These are phyloP conservation scores for Glyptemys insculpta DNA, from an alignment of 2,797 vertebrate species.

Conservation along the genomic window DNA sequence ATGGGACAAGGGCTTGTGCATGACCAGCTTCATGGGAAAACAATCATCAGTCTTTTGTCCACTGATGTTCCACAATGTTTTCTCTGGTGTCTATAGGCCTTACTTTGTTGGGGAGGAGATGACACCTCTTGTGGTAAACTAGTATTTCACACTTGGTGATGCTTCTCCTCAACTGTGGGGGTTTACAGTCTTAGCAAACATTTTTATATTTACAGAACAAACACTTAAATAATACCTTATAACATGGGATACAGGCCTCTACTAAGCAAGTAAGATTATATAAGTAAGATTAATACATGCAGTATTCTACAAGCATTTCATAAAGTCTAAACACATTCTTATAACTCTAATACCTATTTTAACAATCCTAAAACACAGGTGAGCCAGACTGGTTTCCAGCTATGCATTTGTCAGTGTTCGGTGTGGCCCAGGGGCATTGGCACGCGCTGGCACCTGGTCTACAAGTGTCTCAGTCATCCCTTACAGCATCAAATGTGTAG, in stretches of 20 bases:
- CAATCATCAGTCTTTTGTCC: not conserved
- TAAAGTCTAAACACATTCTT: not conserved
- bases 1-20: not conserved
- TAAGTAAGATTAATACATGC: not conserved
- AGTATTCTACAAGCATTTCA: not conserved
- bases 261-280: not conserved
- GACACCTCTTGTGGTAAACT: not conserved
- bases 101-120: not conserved
- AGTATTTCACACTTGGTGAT: not conserved
- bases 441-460: not conserved
- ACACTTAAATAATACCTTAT: not conserved
- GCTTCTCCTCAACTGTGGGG: not conserved
- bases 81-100: not conserved
- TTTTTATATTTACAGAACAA: not conserved
- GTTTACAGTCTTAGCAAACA: not conserved
- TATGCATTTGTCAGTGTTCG: not conserved
- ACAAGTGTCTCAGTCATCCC: not conserved
- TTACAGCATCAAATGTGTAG: not conserved
- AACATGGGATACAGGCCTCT: not conserved
- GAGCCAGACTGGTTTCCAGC: not conserved
- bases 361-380: not conserved
- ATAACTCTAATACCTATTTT: not conserved
- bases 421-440: not conserved
- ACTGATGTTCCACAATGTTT: not conserved
- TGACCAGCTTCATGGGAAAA: not conserved